phyloP scores from a whole-genome alignment of 2,888 invertebrate genomes.

The Volucella inanis region DNA sequence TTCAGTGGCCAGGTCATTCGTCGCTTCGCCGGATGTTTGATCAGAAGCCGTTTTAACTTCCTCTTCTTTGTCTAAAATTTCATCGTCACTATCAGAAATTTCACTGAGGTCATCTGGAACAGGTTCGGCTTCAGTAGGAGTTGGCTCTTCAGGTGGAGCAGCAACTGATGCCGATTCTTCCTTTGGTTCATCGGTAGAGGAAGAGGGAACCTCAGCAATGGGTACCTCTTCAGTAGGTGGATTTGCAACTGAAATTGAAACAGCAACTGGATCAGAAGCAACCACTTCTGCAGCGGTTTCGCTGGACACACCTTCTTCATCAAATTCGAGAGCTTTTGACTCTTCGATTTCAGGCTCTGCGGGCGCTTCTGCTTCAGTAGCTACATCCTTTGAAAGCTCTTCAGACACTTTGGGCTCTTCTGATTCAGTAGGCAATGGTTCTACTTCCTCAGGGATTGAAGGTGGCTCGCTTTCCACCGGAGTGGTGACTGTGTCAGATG shows the following conservation, averaged over 20 bases:
- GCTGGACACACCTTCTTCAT: not conserved
- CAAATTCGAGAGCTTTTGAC: slow-evolving; percentile 56
- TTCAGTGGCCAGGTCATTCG: slow-evolving; percentile 16
- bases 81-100: slow-evolving; percentile 94
- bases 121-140: slow-evolving; percentile 71
- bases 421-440: slow-evolving; percentile 54
- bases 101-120: slow-evolving; percentile 88
- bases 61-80: slow-evolving; percentile 92
- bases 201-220: not conserved
- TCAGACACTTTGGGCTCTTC: slow-evolving; percentile 18
- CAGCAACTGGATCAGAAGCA: not conserved
- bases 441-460: not conserved
- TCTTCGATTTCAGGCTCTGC: slow-evolving; percentile 75
- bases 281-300: slow-evolving; percentile 20
- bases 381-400: slow-evolving; percentile 9
- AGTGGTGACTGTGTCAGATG: slow-evolving; percentile 68
- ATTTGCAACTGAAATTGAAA: not conserved
- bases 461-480: slow-evolving; percentile 34
- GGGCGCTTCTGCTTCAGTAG: slow-evolving; percentile 30
- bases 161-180: slow-evolving; percentile 11
- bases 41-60: slow-evolving; percentile 77
- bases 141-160: slow-evolving; percentile 28
- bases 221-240: slow-evolving; percentile 4
- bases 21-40: slow-evolving; percentile 4
- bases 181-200: slow-evolving; percentile 6